Base-by-base conservation (phyloP, 2,888 invertebrate genomes). In the Hemaris fuciformis region DNA sequence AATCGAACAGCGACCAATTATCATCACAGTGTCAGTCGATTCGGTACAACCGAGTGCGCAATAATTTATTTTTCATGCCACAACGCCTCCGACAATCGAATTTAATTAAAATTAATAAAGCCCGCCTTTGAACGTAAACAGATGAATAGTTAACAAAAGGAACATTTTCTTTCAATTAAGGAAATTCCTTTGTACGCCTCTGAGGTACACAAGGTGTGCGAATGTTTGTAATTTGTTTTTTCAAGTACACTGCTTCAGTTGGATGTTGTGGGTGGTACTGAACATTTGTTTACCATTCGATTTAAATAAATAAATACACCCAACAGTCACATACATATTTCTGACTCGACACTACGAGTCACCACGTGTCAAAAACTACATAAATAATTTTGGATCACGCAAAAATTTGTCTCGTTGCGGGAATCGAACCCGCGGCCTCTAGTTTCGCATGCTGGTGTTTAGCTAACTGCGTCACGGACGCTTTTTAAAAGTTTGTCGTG, bases 101-200 rank as follows among this genome's bases (percentile, higher is more conserved):
- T 66, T 58, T 61, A 66, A 71, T 72, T 68, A 61, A 69, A 67
- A 70, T 67, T 66, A 68, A 68, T 62, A 65, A 64, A 61, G 57
- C 59, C 20, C 27, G 22, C 23, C 25, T 59, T 62, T 65, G 60
- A 57, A 63, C 20, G 58, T 61, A 67, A 66, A 66, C 63, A 63
- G 64, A 62, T 64, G 65, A 67, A 66, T 64, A 66, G 60, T 60
- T 61, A 66, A 66, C 65, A 67, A 68, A 64, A 61, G 64, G 61
- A 67, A 41, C 57, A 53, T 68, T 69, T 68, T 64, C 63, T 65
- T 66, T 64, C 58, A 64, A 68, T 69, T 66, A 65, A 48, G 53
- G 34, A 45, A 53, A 38, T 57, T 60, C 57, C 62, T 66, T 67
- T 64, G 62, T 65, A 57, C 59, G 59, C 41, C 46, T 57, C 18